Conservation (phyloP, 37 sponge, comb jelly and placozoan genomes). For the Diacarnus erythraeanus region DNA sequence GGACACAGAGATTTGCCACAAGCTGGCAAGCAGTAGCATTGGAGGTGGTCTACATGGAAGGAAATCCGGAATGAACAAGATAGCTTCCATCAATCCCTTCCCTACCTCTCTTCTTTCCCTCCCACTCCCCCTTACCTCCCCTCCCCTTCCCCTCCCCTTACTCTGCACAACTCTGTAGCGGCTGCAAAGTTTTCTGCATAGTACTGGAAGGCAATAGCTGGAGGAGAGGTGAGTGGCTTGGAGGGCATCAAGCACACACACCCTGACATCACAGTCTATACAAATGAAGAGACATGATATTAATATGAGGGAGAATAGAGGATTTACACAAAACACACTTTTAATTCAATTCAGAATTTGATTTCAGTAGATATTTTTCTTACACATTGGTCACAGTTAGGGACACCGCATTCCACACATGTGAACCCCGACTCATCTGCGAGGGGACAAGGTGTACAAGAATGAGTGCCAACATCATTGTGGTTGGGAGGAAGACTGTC, state of each 20-base stretch:
- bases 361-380: neutral
- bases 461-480: conserved; percentile 2
- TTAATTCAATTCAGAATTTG: no score
- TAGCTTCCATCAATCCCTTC: neutral
- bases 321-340: no score
- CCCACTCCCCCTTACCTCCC: no score
- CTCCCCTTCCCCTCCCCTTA: neutral
- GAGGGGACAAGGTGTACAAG: conserved; percentile 40
- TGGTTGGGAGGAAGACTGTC: neutral
- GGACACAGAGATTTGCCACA: conserved; percentile 57
- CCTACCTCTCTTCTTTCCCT: no score
- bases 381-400: conserved; percentile 37
- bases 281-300: neutral
- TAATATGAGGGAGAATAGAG: no score
- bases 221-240: conserved; percentile 2
- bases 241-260: conserved; percentile 30
- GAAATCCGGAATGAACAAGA: neutral
- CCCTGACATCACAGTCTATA: conserved; percentile 11
- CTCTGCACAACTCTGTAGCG: conserved; percentile 15
- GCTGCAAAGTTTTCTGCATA: conserved; percentile 21
- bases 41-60: neutral
- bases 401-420: conserved; percentile 36
- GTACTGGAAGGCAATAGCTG: neutral
- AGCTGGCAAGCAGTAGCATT: conserved; percentile 51
- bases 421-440: conserved; percentile 17